These are phyloP conservation scores for Eubucco bourcierii DNA, from an alignment of 2,113 vertebrate species.

Conservation along the genomic window DNA sequence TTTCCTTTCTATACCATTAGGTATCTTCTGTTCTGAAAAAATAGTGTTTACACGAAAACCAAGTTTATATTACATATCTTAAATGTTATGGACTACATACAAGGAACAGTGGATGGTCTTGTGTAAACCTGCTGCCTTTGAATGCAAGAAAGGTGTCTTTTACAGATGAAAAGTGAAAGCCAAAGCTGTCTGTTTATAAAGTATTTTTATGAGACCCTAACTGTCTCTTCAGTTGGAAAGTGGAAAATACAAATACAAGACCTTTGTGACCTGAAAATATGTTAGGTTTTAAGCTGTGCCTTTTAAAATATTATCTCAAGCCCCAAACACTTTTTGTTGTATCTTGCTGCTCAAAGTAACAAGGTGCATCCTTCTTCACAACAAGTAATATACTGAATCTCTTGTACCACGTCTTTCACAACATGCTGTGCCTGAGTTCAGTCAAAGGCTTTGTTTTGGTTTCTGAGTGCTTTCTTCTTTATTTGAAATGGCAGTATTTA, in stretches of 20 bases:
- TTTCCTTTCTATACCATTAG: background rate
- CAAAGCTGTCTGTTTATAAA: background rate
- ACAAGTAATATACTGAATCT: background rate
- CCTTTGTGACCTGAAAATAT: slow-evolving; percentile 20
- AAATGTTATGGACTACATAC: background rate
- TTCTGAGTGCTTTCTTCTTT: slow-evolving; percentile 44
- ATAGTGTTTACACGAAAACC: background rate
- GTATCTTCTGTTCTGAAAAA: background rate
- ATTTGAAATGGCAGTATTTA: slow-evolving; percentile 65
- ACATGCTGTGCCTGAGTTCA: background rate
- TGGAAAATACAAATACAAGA: slow-evolving; percentile 13
- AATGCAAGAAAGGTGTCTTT: background rate
- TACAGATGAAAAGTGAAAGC: background rate
- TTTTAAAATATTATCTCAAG: slow-evolving; percentile 11
- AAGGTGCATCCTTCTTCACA: background rate
- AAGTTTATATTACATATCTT: background rate
- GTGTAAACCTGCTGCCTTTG: background rate
- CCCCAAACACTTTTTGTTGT: background rate
- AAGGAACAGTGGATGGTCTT: background rate
- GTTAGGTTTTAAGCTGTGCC: background rate
- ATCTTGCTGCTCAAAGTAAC: background rate
- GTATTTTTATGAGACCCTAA: slow-evolving; percentile 1
- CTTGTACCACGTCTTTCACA: background rate
- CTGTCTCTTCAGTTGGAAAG: background rate
- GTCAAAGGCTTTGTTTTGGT: slow-evolving; percentile 39